Conservation (phyloP, 2,888 invertebrate species). For the Nudaria mundana region DNA sequence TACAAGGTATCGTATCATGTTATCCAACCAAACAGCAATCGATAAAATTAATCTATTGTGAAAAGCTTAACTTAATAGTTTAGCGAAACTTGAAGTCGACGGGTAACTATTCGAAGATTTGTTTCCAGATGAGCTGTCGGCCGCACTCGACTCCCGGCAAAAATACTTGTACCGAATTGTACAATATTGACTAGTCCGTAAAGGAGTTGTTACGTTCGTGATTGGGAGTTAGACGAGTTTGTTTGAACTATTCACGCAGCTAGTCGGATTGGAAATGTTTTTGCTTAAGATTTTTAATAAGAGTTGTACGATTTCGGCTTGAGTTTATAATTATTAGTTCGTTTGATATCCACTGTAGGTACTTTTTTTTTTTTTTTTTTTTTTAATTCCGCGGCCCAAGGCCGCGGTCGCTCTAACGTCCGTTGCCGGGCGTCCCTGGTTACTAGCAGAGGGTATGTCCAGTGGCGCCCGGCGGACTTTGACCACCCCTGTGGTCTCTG, state of each 20-base stretch:
- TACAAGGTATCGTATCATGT: not conserved
- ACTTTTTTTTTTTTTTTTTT: too few species aligned
- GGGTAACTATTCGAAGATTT: conserved; percentile 50
- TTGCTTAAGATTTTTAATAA: not conserved
- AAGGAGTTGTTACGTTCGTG: conserved; percentile 38
- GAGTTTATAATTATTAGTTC: too few species aligned
- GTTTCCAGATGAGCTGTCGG: conserved; percentile 57
- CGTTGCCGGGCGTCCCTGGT: too few species aligned
- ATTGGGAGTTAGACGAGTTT: conserved; percentile 31
- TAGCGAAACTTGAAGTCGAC: conserved; percentile 37
- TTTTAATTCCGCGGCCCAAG: too few species aligned
- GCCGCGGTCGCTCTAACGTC: too few species aligned
- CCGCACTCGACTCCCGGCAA: conserved; percentile 31
- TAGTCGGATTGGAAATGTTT: conserved; percentile 10
- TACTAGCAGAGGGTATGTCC: too few species aligned
- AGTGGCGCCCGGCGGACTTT: too few species aligned
- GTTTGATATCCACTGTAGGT: too few species aligned
- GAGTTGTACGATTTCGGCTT: not conserved
- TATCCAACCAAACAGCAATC: not conserved
- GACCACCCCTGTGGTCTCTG: too few species aligned
- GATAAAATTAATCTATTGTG: conserved; percentile 17
- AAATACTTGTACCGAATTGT: conserved; percentile 35
- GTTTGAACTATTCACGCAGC: conserved; percentile 18
- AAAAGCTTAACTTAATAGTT: conserved; percentile 26
- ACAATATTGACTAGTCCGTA: conserved; percentile 31